These are phyloP conservation scores for Cephalopterus ornatus DNA, from an alignment of 2,113 vertebrate genomes.

Conservation along the genomic window DNA sequence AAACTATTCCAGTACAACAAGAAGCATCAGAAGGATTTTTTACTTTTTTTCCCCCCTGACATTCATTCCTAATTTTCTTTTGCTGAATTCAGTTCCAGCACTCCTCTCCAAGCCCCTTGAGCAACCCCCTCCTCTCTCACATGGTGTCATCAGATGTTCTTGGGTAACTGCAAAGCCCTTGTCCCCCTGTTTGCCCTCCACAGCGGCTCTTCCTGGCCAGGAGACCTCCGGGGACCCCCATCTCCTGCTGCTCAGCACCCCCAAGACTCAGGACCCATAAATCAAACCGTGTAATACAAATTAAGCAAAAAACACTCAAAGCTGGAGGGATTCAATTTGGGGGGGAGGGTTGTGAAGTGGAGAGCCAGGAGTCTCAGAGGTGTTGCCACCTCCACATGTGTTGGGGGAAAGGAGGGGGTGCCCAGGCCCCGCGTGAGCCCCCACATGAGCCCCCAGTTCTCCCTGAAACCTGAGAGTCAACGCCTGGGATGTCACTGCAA, in stretches of 20 bases:
- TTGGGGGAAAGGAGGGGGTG: not conserved
- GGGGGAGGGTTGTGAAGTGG: not conserved
- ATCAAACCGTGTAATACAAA: not conserved
- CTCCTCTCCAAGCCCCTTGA: not conserved
- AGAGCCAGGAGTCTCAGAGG: not conserved
- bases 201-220: not conserved
- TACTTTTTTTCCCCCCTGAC: no score
- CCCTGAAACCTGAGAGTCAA: not conserved
- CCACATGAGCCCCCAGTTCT: not conserved
- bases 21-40: not conserved
- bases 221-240: not conserved
- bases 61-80: not conserved
- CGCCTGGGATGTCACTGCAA: not conserved
- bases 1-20: not conserved
- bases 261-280: not conserved
- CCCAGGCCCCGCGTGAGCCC: fast-evolving
- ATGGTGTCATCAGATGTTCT: not conserved
- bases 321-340: not conserved
- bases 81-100: not conserved
- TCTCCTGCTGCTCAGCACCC: not conserved
- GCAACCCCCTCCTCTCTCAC: not conserved
- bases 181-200: fast-evolving
- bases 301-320: not conserved
- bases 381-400: fast-evolving
- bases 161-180: not conserved